A percentile compares a stretch with the other conserved stretches of the same genome.
phyloP scores from a whole-genome alignment of 2,113 vertebrate genomes.

The Brachyhypopomus gauderio region DNA sequence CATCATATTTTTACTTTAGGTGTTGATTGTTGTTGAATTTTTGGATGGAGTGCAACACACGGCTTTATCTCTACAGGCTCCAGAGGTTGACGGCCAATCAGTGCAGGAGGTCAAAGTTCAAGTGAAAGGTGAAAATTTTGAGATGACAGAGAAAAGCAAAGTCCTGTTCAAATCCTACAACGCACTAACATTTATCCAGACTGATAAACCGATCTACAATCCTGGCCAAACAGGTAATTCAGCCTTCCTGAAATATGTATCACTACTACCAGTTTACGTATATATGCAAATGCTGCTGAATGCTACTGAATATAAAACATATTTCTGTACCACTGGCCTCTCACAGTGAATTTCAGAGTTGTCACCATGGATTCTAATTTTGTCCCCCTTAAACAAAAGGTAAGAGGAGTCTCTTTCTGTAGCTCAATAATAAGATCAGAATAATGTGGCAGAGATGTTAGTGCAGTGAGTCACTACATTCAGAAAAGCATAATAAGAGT shows the following conservation, averaged over 20 bases:
- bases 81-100: conserved; percentile 40
- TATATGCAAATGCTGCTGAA: neutral
- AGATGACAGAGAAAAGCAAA: conserved; percentile 61
- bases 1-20: neutral
- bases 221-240: conserved; percentile 72
- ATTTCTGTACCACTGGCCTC: conserved; percentile 1
- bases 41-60: neutral
- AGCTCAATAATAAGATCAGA: no score
- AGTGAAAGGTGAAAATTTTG: conserved; percentile 60
- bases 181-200: conserved; percentile 64
- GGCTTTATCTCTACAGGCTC: conserved; percentile 54
- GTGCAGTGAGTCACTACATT: no score
- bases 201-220: conserved; percentile 72
- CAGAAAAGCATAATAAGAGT: no score
- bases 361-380: conserved; percentile 46
- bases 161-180: conserved; percentile 58
- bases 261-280: no score
- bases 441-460: neutral
- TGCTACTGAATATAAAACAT: neutral
- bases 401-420: conserved; percentile 6
- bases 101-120: conserved; percentile 59
- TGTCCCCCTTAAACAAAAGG: conserved; percentile 38
- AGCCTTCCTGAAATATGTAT: neutral
- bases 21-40: neutral
- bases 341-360: conserved; percentile 54